Percentiles rank a stretch among this genome's conserved stretches.
phyloP scores from a whole-genome alignment of 1,140 invertebrate species.

The Drosophila pachea region DNA sequence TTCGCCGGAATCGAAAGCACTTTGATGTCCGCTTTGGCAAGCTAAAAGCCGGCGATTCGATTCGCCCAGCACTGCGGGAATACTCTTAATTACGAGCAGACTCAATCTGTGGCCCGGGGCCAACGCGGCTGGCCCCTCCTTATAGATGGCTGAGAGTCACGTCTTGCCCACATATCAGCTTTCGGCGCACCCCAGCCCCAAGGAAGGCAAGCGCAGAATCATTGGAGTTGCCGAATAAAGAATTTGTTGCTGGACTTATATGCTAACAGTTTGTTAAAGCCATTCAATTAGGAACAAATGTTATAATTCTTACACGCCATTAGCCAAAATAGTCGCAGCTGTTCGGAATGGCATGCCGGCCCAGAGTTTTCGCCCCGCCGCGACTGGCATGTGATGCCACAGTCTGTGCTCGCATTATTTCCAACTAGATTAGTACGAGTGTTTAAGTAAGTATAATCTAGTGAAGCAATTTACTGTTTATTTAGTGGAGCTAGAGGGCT shows the following conservation, averaged over 20 bases:
- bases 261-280: constrained; percentile 10
- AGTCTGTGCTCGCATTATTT: not conserved
- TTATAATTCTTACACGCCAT: constrained; percentile 26
- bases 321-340: constrained; percentile 22
- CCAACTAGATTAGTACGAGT: not conserved
- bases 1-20: constrained; percentile 17
- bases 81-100: constrained; percentile 38
- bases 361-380: constrained; percentile 1
- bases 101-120: constrained; percentile 5
- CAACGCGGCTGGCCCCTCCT: not conserved
- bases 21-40: constrained; percentile 33
- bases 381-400: not conserved
- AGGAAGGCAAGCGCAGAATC: no score
- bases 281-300: constrained; percentile 35
- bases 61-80: constrained; percentile 13
- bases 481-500: not conserved
- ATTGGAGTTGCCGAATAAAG: not conserved
- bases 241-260: constrained; percentile 1
- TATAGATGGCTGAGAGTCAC: not conserved
- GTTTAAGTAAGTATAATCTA: not conserved
- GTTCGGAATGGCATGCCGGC: not conserved
- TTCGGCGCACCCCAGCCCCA: no score
- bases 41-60: not conserved
- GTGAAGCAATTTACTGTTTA: constrained; percentile 4
- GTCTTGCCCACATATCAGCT: not conserved